Percentiles rank a stretch among this genome's conserved stretches.
Evolutionary conservation across 1,140 invertebrate species (phyloP).

Genomic region (Periplaneta americana): DNA sequence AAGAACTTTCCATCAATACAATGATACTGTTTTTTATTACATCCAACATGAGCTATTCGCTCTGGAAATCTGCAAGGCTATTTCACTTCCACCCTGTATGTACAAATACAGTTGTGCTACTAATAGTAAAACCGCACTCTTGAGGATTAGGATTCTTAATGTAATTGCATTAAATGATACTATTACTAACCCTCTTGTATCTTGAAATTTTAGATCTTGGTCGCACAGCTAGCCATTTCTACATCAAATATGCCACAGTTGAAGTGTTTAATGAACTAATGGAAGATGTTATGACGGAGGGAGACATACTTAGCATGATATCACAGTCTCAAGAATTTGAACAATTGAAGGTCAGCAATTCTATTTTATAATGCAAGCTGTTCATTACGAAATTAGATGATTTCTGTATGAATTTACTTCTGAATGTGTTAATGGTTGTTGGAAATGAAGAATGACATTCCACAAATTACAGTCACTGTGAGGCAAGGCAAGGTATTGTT

Average conservation of each 20-base stretch:
- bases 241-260: conserved; percentile 96
- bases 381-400: too few species aligned
- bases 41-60: too few species aligned
- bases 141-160: neutral
- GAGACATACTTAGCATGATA: conserved; percentile 82
- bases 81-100: too few species aligned
- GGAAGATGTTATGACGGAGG: conserved; percentile 76
- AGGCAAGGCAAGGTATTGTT: too few species aligned
- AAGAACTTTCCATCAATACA: too few species aligned
- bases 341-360: conserved; percentile 80
- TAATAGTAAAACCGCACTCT: neutral
- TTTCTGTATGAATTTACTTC: too few species aligned
- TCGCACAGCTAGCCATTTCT: conserved; percentile 94
- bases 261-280: conserved; percentile 83
- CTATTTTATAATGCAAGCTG: too few species aligned
- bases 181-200: neutral
- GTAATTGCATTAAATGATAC: neutral
- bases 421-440: too few species aligned
- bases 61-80: too few species aligned
- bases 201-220: conserved; percentile 67
- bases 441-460: too few species aligned
- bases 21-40: too few species aligned
- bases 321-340: conserved; percentile 91
- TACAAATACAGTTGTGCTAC: neutral
- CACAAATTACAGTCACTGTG: too few species aligned